These are phyloP conservation scores for Trichonephila inaurata DNA, from an alignment of 1,140 invertebrate species.

Conservation along the genomic window DNA sequence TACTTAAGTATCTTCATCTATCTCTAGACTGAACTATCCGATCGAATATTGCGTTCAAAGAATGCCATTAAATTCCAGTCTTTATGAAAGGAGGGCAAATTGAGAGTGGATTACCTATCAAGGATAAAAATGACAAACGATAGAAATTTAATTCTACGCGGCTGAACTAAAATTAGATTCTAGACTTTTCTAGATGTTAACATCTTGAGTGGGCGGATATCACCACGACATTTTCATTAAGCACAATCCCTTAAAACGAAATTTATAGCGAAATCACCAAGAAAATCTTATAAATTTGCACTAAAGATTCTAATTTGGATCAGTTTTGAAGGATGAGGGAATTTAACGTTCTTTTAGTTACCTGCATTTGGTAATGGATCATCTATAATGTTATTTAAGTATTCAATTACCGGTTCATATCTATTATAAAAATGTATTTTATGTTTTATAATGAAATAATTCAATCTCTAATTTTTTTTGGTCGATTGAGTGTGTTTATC, in stretches of 20 bases:
- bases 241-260: constrained; percentile 3
- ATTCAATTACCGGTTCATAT: not conserved
- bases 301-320: not conserved
- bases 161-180: constrained; percentile 47
- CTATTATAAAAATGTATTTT: too few species aligned
- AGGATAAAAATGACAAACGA: constrained; percentile 38
- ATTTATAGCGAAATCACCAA: not conserved
- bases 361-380: not conserved
- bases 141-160: constrained; percentile 48
- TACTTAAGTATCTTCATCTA: constrained; percentile 54
- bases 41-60: constrained; percentile 19
- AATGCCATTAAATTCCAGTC: constrained; percentile 38
- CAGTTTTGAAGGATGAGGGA: not conserved
- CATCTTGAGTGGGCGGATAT: not conserved
- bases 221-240: constrained; percentile 2
- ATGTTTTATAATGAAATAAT: too few species aligned
- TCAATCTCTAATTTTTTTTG: too few species aligned
- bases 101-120: constrained; percentile 47
- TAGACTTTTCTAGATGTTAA: not conserved
- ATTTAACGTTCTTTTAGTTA: not conserved
- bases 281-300: not conserved
- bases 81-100: constrained; percentile 18
- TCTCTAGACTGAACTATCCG: not conserved
- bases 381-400: not conserved
- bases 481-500: too few species aligned